Base-by-base conservation (phyloP, 2,888 invertebrate species). In the Chrysotoxum bicinctum region DNA sequence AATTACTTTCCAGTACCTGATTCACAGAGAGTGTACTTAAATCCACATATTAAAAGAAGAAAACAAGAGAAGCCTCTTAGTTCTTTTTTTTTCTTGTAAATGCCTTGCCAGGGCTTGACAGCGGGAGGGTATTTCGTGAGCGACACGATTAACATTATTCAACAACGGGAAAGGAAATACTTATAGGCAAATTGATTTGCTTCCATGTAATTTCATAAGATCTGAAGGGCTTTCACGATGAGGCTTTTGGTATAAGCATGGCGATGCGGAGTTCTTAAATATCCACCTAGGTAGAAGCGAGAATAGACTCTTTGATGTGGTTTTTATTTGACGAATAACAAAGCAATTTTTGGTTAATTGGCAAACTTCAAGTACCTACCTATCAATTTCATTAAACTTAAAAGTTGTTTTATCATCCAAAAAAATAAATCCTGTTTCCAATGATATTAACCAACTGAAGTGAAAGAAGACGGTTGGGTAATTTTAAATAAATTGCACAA, bases 1-100 rank as follows among this genome's bases (percentile, higher is more conserved):
- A 73, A 82, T 73, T 77, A 56, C 66, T 73, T 82, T 73, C 54
- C 16, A 48, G 40, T 62, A 37, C 50, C 35, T 66, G 66, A 35
- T 50, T 66, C 50, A 62, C 16, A 26, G 43, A 43, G 16, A 23
- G 7, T 64, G 43, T 30, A 64, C 62, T 30, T 62, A 5, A 64
- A 19, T 45, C 45, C 45, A 62, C 26, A 62, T 62, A 60, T 14
- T 26, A 23, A 56, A 56, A 19, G 35, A 35, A 19, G 32, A 32
- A 54, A 54, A 54, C 54, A 54, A 54, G 19, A 43, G 30, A 54
- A 56, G 6, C 32, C 14, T 26, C 43, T 70, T 70, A 43, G 37
- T 43, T 16, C 54, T 69, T 45, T 56, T 43, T 52, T 45, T 45
- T 45, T 10, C 32, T n/a, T n/a, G n/a, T n/a, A n/a, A n/a, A n/a